A percentile compares a stretch with the other conserved stretches of the same genome.
Evolutionary conservation across 1,140 invertebrate species (phyloP).

Genomic region (Lordiphosa clarofinis): DNA sequence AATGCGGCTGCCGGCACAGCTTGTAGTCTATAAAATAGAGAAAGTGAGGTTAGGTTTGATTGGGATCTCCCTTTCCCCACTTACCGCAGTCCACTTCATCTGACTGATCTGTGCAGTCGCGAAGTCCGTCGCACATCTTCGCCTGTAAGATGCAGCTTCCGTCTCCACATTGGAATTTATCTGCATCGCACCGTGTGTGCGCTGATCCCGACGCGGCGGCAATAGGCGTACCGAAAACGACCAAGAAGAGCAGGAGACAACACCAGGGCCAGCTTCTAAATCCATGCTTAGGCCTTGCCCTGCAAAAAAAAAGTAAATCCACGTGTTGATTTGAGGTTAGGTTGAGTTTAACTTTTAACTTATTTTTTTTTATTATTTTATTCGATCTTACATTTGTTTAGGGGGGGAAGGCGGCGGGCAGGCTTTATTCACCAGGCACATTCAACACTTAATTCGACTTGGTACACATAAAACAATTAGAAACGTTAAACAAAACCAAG

Average conservation of each 20-base stretch:
- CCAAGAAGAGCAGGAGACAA: constrained; percentile 42
- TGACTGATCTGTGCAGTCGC: constrained; percentile 84
- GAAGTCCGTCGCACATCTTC: constrained; percentile 84
- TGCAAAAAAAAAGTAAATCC: neutral
- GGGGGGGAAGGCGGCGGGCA: neutral
- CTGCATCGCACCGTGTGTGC: constrained; percentile 59
- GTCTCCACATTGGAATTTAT: constrained; percentile 81
- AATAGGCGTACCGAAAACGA: constrained; percentile 54
- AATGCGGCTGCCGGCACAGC: constrained; percentile 69
- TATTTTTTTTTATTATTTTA: too few species aligned
- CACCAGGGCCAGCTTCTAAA: constrained; percentile 4
- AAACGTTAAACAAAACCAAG: neutral
- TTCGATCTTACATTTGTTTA: neutral
- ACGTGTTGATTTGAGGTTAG: too few species aligned
- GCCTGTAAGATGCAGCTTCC: constrained; percentile 83
- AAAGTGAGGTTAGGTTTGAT: constrained; percentile 6
- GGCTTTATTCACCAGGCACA: constrained; percentile 13
- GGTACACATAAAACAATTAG: constrained; percentile 7
- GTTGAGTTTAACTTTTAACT: neutral
- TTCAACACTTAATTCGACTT: constrained; percentile 16
- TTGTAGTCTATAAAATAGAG: constrained; percentile 42
- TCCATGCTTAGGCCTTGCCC: constrained; percentile 16
- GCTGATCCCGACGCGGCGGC: constrained; percentile 58
- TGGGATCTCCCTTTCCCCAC: too few species aligned
- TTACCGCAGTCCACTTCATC: constrained; percentile 86